Base-by-base conservation (phyloP, 2,888 invertebrate species). In the Cyclophora albipunctata region DNA sequence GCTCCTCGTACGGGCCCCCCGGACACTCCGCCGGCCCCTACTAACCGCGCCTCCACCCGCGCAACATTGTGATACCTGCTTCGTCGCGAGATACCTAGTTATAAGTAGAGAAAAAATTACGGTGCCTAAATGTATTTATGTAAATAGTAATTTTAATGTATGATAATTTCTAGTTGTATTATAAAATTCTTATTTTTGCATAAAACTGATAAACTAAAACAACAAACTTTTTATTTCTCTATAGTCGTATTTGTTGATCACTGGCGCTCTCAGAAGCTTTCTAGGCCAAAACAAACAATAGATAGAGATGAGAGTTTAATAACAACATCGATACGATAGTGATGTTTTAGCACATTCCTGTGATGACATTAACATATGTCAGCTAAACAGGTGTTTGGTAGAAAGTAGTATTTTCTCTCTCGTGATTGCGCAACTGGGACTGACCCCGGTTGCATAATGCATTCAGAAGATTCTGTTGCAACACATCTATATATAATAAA, bases 11-110 rank as follows among this genome's bases (percentile, higher is more conserved):
- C 83, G 92, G 92, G 55, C 89, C 92, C 70, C 92, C 92, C 69
- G 91, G 91, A 58, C 91, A 90, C 70, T 92, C 93, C 71, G 92
- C 92, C 69, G 93, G 93, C 73, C 93, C 93, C 59, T 93, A 93
- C 78, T 91, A 91, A 80, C 61, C 62, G 70, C 72, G 77, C 79
- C 7, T 57, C 57, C 51, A 55, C 54, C 46, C 56, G 78, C 78
- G 72, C 75, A 69, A 73, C 73, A 77, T 77, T 87, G 88, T 87
- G 87, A 87, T 88, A 88, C 78, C 84, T 83, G 85, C 81, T 82
- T 71, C 74, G 86, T 82, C 85, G 84, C 86, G 84, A 84, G 77
- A 81, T 78, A 81, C 62, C 65, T 84, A 86, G 81, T 76, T 71
- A 63, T 87, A 88, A 87, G 87, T 87, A 87, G 86, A 81, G 81